phyloP scores from a whole-genome alignment of 2,113 vertebrate genomes.

The Podilymbus podiceps region DNA sequence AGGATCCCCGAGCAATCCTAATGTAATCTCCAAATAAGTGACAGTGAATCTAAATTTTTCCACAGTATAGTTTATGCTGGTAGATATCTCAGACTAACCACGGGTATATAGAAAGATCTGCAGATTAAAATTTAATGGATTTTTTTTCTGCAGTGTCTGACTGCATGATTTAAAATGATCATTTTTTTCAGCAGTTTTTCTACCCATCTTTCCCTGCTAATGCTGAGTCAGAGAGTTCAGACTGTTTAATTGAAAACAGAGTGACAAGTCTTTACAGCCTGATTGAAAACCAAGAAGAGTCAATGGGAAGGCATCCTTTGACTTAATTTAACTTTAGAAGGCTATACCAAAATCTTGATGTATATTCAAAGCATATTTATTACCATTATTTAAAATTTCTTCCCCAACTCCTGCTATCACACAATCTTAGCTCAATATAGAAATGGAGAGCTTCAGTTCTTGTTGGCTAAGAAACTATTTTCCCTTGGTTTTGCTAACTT shows the following conservation, averaged over 20 bases:
- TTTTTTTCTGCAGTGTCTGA: background rate
- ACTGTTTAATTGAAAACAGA: background rate
- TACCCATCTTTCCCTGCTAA: background rate
- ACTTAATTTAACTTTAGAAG: background rate
- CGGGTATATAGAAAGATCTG: background rate
- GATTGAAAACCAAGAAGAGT: background rate
- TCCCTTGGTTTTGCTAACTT: background rate
- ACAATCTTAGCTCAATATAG: background rate
- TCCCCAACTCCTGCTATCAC: background rate
- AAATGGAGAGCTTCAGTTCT: background rate
- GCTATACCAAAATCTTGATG: background rate
- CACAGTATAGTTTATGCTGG: background rate
- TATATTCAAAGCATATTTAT: background rate
- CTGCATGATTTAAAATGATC: background rate
- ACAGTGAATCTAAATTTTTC: background rate
- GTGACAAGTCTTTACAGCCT: background rate
- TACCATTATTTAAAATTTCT: background rate
- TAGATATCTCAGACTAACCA: background rate
- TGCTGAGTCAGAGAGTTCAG: conserved; percentile 1
- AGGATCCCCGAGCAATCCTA: background rate
- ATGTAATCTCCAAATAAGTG: background rate
- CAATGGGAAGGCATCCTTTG: background rate
- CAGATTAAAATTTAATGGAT: background rate
- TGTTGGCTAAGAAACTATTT: background rate
- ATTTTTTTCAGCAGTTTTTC: background rate